Evolutionary conservation across 2,113 vertebrate species (phyloP), one percentile per base, ranked within the genome.

Genomic region (Callospermophilus lateralis): DNA sequence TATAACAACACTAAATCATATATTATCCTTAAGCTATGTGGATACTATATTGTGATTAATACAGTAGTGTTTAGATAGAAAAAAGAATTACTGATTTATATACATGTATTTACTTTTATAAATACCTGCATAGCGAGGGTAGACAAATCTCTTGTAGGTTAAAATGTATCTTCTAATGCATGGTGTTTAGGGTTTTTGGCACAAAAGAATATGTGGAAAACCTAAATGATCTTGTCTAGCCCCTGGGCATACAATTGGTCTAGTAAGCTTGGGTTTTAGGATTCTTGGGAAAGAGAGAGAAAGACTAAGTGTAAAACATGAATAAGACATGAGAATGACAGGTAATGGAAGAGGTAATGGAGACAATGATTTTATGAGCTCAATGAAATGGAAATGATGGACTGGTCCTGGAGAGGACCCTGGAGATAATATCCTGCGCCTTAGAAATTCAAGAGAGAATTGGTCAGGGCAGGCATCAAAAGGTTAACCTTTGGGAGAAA

Each of bases 331-430:
- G 83, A 93, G 83, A 85, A 80, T 73, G 58, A 70, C 74, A 94
- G 28, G 51, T 80, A 91, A 95, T 61, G 37, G 73, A 95, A 87
- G 65, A 77, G 55, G 34, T 78, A 94, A 96, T 89, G 70, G 70
- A 86, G 78, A 85, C 70, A 67, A 91, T 80, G 45, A 95, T 91
- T 96, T 95, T 94, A 97, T 95, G 90, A 95, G 34, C 83, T 97
- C 93, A 94, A 37, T 92, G 94, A 93, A 83, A 96, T 96, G 92
- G 93, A 96, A 97, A 96, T 96, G 63, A 94, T 53, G 22, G 51
- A 86, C 74, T 89, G 55, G 37, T 93, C 70, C 28, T 79, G 63
- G 48, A 83, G 42, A 91, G 67, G 70, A 70, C 84, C 32, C 34
- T 77, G 48, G 89, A 74, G 89, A 87, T 95, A 78, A 85, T 68